Percentiles rank a stretch among this genome's conserved stretches.
Conservation (phyloP, 2,797 vertebrate species). For the Onychomys leucogaster region DNA sequence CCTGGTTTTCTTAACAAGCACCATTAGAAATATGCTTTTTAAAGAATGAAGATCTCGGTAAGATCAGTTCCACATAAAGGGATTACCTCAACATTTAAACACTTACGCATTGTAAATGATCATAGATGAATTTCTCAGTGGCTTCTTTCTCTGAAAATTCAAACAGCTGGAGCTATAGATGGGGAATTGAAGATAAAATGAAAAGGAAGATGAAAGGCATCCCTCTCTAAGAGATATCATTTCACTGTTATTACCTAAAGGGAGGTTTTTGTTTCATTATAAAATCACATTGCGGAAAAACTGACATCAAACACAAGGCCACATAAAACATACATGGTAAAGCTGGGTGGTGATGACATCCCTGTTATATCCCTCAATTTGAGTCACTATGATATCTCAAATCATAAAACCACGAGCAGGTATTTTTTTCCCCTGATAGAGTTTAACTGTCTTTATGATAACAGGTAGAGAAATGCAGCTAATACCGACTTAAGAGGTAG, state of each 20-base stretch:
- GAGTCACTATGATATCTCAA: slow-evolving; percentile 6
- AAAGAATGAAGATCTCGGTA: slow-evolving; percentile 41
- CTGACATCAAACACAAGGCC: not conserved
- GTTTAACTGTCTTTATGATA: slow-evolving; percentile 23
- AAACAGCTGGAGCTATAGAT: slow-evolving; percentile 91
- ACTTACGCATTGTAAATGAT: slow-evolving; percentile 92
- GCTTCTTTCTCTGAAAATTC: slow-evolving; percentile 90
- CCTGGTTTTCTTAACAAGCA: slow-evolving; percentile 73
- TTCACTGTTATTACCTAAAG: slow-evolving; percentile 7
- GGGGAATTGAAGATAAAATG: not conserved
- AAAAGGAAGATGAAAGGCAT: slow-evolving; percentile 16
- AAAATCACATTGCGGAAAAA: slow-evolving; percentile 53
- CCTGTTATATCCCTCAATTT: not conserved
- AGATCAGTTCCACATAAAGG: slow-evolving; percentile 16
- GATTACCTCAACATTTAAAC: slow-evolving; percentile 83
- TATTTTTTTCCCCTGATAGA: not conserved
- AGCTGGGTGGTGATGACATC: accelerated
- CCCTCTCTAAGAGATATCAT: slow-evolving; percentile 31
- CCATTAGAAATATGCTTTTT: slow-evolving; percentile 23
- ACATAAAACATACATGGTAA: not conserved
- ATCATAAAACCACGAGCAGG: not conserved
- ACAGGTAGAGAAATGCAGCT: not conserved
- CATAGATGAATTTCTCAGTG: slow-evolving; percentile 89
- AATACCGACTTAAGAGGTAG: not conserved
- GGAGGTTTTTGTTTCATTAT: slow-evolving; percentile 57